Evolutionary conservation across 2,113 vertebrate genomes (phyloP).

Genomic region (Struthio camelus): DNA sequence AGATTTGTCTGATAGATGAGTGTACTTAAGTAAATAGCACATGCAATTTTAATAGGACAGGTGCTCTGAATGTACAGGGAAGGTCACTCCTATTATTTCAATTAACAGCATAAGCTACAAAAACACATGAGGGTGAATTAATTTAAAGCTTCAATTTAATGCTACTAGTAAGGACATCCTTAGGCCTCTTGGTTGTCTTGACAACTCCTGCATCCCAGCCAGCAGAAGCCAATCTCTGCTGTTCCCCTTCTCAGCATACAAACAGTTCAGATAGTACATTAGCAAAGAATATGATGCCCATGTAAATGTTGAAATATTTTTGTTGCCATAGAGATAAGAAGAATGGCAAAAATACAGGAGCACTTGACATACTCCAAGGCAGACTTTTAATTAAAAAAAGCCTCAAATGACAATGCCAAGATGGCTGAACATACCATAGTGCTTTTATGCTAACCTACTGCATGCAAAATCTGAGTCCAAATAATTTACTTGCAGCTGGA

Average conservation of each 20-base stretch:
- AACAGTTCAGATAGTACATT: slow-evolving; percentile 78
- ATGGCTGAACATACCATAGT: slow-evolving; percentile 64
- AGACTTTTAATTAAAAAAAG: slow-evolving; percentile 83
- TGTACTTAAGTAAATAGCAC: slow-evolving; percentile 77
- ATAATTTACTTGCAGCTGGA: neutral
- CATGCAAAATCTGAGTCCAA: neutral
- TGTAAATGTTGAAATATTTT: slow-evolving; percentile 84
- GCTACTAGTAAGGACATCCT: slow-evolving; percentile 76
- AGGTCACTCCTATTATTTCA: slow-evolving; percentile 82
- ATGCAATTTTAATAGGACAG: slow-evolving; percentile 79
- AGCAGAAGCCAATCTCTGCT: slow-evolving; percentile 70
- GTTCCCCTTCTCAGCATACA: slow-evolving; percentile 71
- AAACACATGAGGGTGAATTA: slow-evolving; percentile 80
- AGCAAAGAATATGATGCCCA: slow-evolving; percentile 79
- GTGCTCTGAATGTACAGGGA: slow-evolving; percentile 74
- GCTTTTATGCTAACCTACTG: slow-evolving; percentile 48
- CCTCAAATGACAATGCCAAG: slow-evolving; percentile 77
- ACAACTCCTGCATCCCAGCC: slow-evolving; percentile 79
- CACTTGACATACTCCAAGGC: slow-evolving; percentile 82
- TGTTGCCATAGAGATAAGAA: slow-evolving; percentile 85
- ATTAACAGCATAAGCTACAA: slow-evolving; percentile 81
- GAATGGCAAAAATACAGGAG: slow-evolving; percentile 79
- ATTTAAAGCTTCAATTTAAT: slow-evolving; percentile 82
- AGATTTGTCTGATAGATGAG: slow-evolving; percentile 78
- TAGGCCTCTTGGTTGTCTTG: slow-evolving; percentile 83